Evolutionary conservation across 2,797 vertebrate genomes (phyloP).

Genomic region (Cetoscarus ocellatus): DNA sequence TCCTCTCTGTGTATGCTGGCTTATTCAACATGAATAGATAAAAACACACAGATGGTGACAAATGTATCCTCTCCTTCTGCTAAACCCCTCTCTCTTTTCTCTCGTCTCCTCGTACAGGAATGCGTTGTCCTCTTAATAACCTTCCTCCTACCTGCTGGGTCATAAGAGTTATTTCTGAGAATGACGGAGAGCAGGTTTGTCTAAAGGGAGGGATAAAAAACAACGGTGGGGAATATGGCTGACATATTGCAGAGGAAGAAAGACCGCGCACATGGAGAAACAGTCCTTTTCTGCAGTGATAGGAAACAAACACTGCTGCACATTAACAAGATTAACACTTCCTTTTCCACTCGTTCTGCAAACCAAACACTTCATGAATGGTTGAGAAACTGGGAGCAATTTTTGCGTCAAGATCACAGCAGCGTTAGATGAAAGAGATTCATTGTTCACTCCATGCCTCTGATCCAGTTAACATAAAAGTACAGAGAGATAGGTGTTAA

Average conservation of each 20-base stretch:
- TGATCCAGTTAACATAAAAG: slow-evolving; percentile 14
- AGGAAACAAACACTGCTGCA: background rate
- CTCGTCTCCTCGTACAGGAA: slow-evolving; percentile 29
- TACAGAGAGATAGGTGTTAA: slow-evolving; percentile 19
- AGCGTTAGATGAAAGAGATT: slow-evolving; percentile 18
- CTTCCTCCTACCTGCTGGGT: slow-evolving; percentile 41
- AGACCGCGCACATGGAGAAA: background rate
- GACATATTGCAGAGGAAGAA: slow-evolving; percentile 12
- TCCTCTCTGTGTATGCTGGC: background rate
- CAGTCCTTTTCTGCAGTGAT: slow-evolving; percentile 1
- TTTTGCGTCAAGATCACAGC: slow-evolving; percentile 2
- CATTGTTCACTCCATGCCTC: slow-evolving; percentile 1
- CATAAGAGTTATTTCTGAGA: slow-evolving; percentile 39
- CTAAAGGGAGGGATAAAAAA: slow-evolving; percentile 7
- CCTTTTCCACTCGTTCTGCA: background rate
- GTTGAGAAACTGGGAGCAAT: background rate
- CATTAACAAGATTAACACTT: slow-evolving; percentile 8
- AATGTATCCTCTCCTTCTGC: slow-evolving; percentile 19
- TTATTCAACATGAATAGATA: slow-evolving; percentile 11
- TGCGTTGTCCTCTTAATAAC: slow-evolving; percentile 40
- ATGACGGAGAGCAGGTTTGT: slow-evolving; percentile 19
- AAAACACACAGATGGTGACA: slow-evolving; percentile 14
- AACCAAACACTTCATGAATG: background rate
- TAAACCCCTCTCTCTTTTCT: slow-evolving; percentile 7
- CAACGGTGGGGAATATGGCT: slow-evolving; percentile 14